These are phyloP conservation scores for Thalassarche chlororhynchos DNA, from an alignment of 2,113 vertebrate genomes.

Conservation along the genomic window DNA sequence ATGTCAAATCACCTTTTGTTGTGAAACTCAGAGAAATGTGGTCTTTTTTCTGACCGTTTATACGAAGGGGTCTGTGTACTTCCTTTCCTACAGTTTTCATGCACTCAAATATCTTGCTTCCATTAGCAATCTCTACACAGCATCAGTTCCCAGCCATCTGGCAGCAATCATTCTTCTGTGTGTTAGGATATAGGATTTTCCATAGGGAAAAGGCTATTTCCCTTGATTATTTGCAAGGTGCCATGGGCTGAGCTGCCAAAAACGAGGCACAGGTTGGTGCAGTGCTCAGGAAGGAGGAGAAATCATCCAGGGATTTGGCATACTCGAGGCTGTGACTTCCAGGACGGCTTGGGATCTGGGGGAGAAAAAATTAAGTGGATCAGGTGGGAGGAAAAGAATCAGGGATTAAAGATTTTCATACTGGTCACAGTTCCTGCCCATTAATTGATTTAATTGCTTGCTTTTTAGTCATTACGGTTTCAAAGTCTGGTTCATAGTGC, in stretches of 20 bases:
- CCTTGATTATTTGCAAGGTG: not conserved
- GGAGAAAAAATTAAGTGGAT: not conserved
- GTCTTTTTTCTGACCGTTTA: not conserved
- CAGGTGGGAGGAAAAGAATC: not conserved
- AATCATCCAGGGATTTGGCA: not conserved
- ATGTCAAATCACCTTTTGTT: not conserved
- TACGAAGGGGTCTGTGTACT: not conserved
- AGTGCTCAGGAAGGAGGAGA: not conserved
- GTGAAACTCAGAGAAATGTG: not conserved
- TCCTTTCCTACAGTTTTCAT: not conserved
- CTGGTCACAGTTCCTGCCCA: not conserved
- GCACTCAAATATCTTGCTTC: not conserved
- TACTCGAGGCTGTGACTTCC: not conserved
- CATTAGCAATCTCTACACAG: not conserved
- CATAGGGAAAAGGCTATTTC: not conserved
- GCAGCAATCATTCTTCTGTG: not conserved
- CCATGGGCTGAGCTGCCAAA: not conserved
- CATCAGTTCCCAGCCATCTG: not conserved
- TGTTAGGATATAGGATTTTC: slow-evolving; percentile 5
- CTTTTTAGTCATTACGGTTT: not conserved
- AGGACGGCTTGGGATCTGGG: not conserved
- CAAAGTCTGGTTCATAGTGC: not conserved
- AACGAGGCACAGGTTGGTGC: not conserved
- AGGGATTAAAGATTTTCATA: not conserved
- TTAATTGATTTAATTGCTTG: not conserved